phyloP scores from a whole-genome alignment of 37 sponge, comb jelly and placozoan species.

The Beroe forskalii region DNA sequence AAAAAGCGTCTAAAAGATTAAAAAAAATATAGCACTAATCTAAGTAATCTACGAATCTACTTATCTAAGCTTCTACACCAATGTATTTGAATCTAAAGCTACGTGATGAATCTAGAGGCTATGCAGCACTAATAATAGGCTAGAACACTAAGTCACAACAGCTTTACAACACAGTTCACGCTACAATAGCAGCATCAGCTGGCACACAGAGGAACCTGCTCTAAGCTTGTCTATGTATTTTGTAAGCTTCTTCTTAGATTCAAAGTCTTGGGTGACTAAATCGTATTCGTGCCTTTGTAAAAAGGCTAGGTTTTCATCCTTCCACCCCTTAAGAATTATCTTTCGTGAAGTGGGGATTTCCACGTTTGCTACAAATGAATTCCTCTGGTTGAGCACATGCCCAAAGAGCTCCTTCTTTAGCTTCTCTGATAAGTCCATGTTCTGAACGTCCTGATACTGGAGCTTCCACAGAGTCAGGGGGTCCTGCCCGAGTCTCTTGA shows the following conservation, averaged over 20 bases:
- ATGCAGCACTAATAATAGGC: no score
- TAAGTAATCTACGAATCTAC: no score
- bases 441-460: conserved; percentile 16
- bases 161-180: no score
- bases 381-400: conserved; percentile 6
- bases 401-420: conserved; percentile 55
- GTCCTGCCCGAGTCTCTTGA: neutral
- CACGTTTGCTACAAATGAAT: conserved; percentile 23
- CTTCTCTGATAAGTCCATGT: conserved; percentile 7
- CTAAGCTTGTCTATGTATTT: conserved; percentile 19
- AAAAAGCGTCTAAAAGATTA: no score
- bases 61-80: no score
- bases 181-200: no score
- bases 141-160: no score
- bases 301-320: conserved; percentile 51
- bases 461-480: conserved; percentile 54
- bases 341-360: conserved; percentile 55
- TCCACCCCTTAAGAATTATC: conserved; percentile 56
- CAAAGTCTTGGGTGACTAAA: conserved; percentile 28
- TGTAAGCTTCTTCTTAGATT: conserved; percentile 10
- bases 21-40: no score
- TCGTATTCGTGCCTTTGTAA: neutral
- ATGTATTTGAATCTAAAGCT: no score
- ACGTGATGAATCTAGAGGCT: no score
- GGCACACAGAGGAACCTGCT: no score